These are phyloP conservation scores for Gadopsis marmoratus DNA, from an alignment of 2,797 vertebrate genomes.

Conservation along the genomic window DNA sequence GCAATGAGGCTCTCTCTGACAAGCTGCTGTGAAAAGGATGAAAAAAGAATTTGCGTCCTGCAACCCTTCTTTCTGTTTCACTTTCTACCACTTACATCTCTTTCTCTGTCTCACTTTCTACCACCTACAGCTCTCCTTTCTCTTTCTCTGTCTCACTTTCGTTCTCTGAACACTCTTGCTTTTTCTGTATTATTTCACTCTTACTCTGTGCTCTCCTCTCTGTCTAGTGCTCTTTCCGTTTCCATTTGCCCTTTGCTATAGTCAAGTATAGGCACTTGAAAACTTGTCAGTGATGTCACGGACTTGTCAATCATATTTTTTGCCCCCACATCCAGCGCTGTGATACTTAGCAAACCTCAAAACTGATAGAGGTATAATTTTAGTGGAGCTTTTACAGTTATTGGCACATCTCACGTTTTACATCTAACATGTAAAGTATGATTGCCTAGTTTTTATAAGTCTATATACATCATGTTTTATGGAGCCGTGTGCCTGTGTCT, in stretches of 20 bases:
- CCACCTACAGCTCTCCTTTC: neutral
- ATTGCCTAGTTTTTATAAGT: slow-evolving; percentile 57
- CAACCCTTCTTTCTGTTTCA: slow-evolving; percentile 14
- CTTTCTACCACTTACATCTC: neutral
- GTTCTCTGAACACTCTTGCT: neutral
- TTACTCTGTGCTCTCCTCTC: slow-evolving; percentile 4
- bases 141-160: neutral
- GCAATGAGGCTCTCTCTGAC: slow-evolving; percentile 25
- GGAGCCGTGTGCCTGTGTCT: slow-evolving; percentile 41
- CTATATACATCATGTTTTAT: slow-evolving; percentile 45
- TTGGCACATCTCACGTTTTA: slow-evolving; percentile 46
- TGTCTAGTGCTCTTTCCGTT: slow-evolving; percentile 36
- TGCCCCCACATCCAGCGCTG: neutral
- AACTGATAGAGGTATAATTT: slow-evolving; percentile 43
- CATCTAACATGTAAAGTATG: slow-evolving; percentile 46
- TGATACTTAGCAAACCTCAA: slow-evolving; percentile 30
- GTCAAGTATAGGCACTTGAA: slow-evolving; percentile 47
- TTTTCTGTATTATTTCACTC: slow-evolving; percentile 7
- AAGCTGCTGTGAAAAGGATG: slow-evolving; percentile 43
- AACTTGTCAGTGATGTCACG: slow-evolving; percentile 35
- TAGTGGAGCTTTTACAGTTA: slow-evolving; percentile 64
- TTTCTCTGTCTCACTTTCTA: slow-evolving; percentile 3
- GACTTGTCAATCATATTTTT: slow-evolving; percentile 27
- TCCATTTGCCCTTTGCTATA: slow-evolving; percentile 52
- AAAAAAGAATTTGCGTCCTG: slow-evolving; percentile 40